Percentiles rank a stretch among this genome's conserved stretches.
phyloP scores from a whole-genome alignment of 2,113 vertebrate species.

The Pelodiscus sinensis region DNA sequence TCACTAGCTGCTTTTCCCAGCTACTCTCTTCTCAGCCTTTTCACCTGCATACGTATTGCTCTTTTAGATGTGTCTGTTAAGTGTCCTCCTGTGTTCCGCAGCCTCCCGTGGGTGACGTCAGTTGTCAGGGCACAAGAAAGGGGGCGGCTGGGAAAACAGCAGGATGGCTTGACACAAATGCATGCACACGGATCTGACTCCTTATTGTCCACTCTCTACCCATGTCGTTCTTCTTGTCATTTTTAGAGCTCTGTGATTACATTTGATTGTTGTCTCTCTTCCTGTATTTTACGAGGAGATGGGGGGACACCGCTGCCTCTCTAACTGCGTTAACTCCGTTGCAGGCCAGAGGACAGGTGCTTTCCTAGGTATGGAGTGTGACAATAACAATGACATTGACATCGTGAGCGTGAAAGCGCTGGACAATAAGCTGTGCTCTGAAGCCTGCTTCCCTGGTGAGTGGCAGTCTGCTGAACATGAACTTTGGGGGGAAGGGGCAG shows the following conservation, averaged over 20 bases:
- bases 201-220: constrained; percentile 72
- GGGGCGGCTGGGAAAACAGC: neutral
- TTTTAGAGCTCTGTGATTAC: constrained; percentile 8
- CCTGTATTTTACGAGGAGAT: constrained; percentile 33
- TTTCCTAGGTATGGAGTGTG: constrained; percentile 92
- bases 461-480: constrained; percentile 93
- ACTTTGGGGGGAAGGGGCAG: constrained; percentile 73
- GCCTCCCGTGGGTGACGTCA: neutral
- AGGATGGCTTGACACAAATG: neutral
- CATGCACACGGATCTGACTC: neutral
- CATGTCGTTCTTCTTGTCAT: constrained; percentile 31
- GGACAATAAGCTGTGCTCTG: constrained; percentile 99
- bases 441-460: constrained; percentile 98
- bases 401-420: constrained; percentile 93
- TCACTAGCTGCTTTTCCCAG: neutral
- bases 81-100: neutral
- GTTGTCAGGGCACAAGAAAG: neutral
- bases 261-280: neutral
- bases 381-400: constrained; percentile 99
- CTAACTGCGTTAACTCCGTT: constrained; percentile 85
- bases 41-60: neutral
- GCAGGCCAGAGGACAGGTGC: constrained; percentile 85
- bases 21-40: neutral
- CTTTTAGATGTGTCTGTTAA: neutral
- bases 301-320: constrained; percentile 36